Evolutionary conservation across 2,888 invertebrate genomes (phyloP).

Genomic region (Drosophila nr. perissopoda): DNA sequence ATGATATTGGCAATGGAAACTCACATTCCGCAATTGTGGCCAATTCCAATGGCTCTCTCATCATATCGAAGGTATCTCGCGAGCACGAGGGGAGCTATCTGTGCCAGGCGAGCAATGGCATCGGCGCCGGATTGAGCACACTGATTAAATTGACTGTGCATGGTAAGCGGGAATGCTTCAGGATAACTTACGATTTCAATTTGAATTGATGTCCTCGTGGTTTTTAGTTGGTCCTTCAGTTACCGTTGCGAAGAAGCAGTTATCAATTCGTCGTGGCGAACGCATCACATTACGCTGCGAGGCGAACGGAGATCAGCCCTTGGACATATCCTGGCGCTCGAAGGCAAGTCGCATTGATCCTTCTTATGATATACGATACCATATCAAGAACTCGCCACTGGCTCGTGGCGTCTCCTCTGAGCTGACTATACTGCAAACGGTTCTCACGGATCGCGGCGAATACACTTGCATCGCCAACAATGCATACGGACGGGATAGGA

Average conservation of each 20-base stretch:
- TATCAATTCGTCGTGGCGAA: conserved; percentile 86
- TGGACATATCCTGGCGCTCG: conserved; percentile 86
- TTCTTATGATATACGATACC: conserved; percentile 86
- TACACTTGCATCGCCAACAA: conserved; percentile 88
- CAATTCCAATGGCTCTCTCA: conserved; percentile 86
- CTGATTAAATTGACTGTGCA: conserved; percentile 88
- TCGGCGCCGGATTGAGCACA: conserved; percentile 88
- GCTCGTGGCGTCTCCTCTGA: conserved; percentile 86
- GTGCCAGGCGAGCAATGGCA: conserved; percentile 88
- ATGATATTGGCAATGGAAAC: conserved; percentile 78
- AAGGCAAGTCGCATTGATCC: conserved; percentile 86
- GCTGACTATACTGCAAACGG: conserved; percentile 86
- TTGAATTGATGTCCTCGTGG: neutral
- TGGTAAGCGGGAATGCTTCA: conserved; percentile 83
- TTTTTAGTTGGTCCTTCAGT: conserved; percentile 86
- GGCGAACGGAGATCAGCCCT: conserved; percentile 86
- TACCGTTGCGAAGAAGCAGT: conserved; percentile 85
- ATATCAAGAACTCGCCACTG: conserved; percentile 83
- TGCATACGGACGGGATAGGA: conserved; percentile 87
- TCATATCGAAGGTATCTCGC: conserved; percentile 86
- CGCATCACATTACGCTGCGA: conserved; percentile 86
- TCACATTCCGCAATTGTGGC: conserved; percentile 83
- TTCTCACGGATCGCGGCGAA: conserved; percentile 86
- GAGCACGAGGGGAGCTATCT: conserved; percentile 87
- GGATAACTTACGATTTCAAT: neutral